Conservation (phyloP, 2,797 vertebrate species). For the Labeo calbasu region DNA sequence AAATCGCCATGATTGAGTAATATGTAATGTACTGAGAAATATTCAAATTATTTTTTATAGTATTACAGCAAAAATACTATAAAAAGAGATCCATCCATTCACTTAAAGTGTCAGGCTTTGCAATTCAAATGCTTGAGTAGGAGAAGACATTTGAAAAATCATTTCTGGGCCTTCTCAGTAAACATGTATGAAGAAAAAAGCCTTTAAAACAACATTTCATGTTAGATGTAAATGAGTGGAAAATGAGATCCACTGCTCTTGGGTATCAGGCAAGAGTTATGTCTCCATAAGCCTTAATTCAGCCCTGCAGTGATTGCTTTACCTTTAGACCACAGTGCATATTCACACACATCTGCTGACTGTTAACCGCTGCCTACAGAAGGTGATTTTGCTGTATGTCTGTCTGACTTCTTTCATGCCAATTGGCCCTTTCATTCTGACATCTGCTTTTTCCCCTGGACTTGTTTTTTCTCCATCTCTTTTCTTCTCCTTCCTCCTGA, state of each 20-base stretch:
- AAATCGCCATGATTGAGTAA: no score
- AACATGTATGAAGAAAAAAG: neutral
- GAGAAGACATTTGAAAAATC: neutral
- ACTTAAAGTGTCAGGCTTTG: neutral
- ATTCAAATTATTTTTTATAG: no score
- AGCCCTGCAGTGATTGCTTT: slow-evolving; percentile 15
- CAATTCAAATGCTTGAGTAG: neutral
- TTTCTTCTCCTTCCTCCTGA: slow-evolving; percentile 42
- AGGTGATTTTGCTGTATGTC: slow-evolving; percentile 33
- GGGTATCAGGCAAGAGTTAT: neutral
- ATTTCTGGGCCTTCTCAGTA: neutral
- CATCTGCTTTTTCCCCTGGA: slow-evolving; percentile 55
- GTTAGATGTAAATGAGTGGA: slow-evolving; percentile 4
- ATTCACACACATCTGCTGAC: slow-evolving; percentile 44
- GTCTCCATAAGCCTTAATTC: neutral
- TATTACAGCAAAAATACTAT: no score
- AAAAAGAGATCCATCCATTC: neutral
- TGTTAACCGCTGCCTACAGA: slow-evolving; percentile 29
- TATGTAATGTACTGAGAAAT: no score
- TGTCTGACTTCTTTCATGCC: slow-evolving; percentile 42
- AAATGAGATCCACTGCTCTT: neutral
- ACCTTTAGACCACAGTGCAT: slow-evolving; percentile 6
- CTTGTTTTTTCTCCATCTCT: slow-evolving; percentile 55
- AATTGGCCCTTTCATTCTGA: slow-evolving; percentile 31
- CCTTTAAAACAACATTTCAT: slow-evolving; percentile 19